Evolutionary conservation across 2,113 vertebrate genomes (phyloP).

Genomic region (Plestiodon gilberti): DNA sequence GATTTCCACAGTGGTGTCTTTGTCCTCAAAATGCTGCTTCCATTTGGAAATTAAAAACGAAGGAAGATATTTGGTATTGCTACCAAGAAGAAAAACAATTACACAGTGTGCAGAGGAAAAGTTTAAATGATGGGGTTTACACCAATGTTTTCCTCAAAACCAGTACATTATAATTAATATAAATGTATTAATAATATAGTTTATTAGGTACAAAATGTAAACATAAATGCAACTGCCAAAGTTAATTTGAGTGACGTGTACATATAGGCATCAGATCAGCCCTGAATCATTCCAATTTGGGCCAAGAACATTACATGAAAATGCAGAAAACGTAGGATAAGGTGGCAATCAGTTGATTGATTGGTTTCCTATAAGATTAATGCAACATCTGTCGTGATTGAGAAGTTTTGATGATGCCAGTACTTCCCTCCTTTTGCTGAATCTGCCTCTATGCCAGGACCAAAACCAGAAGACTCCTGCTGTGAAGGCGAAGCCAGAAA

Average conservation of each 20-base stretch:
- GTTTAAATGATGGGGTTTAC: not conserved
- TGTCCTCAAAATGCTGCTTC: not conserved
- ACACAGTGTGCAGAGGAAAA: not conserved
- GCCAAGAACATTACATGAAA: not conserved
- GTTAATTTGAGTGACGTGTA: not conserved
- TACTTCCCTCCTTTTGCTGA: no score
- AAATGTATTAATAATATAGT: no score
- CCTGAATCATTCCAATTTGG: not conserved
- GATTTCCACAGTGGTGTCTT: not conserved
- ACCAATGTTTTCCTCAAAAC: not conserved
- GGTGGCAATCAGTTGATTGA: not conserved
- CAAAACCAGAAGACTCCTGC: no score
- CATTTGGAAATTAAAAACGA: not conserved
- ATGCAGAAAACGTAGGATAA: not conserved
- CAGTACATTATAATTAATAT: not conserved
- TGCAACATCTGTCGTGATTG: no score
- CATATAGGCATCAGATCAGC: not conserved
- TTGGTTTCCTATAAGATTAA: not conserved
- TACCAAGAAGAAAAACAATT: not conserved
- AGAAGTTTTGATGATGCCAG: no score
- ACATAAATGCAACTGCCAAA: no score
- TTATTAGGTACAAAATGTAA: not conserved
- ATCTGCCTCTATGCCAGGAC: no score
- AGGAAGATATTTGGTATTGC: not conserved
- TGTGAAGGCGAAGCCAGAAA: no score